phyloP scores from a whole-genome alignment of 2,113 vertebrate genomes.

The Triplophysa tibetana region DNA sequence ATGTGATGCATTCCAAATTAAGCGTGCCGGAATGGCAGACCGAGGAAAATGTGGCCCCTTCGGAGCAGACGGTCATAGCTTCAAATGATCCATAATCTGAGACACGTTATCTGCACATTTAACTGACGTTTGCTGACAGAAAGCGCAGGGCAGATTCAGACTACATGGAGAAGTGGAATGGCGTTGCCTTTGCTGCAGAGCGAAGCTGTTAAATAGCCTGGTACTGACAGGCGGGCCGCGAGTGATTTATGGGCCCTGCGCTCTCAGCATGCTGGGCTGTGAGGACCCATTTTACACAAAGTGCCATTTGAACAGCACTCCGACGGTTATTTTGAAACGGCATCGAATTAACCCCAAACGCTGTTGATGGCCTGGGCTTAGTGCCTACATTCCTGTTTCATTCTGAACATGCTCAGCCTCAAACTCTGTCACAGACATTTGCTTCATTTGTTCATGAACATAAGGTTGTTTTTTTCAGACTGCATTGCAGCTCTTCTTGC shows the following conservation, averaged over 20 bases:
- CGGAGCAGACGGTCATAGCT: slow-evolving; percentile 41
- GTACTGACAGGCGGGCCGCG: slow-evolving; percentile 58
- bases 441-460: neutral
- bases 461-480: neutral
- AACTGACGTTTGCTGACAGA: slow-evolving; percentile 49
- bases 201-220: slow-evolving; percentile 56
- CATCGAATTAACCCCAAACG: slow-evolving; percentile 46
- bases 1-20: slow-evolving; percentile 56
- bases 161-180: slow-evolving; percentile 50
- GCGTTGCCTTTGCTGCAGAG: slow-evolving; percentile 44
- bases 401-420: neutral
- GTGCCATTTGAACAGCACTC: slow-evolving; percentile 52
- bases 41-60: slow-evolving; percentile 48
- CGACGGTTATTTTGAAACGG: slow-evolving; percentile 56
- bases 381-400: slow-evolving; percentile 1
- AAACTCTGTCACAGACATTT: neutral
- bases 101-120: slow-evolving; percentile 41
- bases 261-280: slow-evolving; percentile 49
- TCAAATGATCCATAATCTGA: slow-evolving; percentile 49
- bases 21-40: slow-evolving; percentile 48
- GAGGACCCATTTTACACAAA: slow-evolving; percentile 58
- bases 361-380: slow-evolving; percentile 2
- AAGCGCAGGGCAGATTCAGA: slow-evolving; percentile 51
- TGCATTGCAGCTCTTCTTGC: slow-evolving; percentile 5
- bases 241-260: slow-evolving; percentile 60